Percentiles rank a stretch among this genome's conserved stretches.
Conservation (phyloP, 2,797 vertebrate species). For the Peromyscus aztecus region DNA sequence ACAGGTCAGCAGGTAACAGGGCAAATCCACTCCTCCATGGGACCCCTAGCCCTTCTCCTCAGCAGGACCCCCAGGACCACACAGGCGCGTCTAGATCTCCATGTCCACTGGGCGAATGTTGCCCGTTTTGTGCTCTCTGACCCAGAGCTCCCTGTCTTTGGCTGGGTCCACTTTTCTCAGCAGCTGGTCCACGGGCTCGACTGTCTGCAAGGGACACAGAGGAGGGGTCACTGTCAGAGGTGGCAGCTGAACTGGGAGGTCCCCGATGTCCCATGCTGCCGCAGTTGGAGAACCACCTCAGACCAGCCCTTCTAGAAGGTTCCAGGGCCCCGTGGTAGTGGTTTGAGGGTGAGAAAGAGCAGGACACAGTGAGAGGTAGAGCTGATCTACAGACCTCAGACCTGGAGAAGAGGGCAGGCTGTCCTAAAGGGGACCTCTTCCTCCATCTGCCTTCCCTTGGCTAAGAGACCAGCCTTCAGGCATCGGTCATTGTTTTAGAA, state of each 20-base stretch:
- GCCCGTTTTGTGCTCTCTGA: slow-evolving; percentile 97
- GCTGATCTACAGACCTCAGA: neutral
- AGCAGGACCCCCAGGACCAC: slow-evolving; percentile 71
- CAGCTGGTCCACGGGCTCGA: slow-evolving; percentile 98
- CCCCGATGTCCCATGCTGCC: neutral
- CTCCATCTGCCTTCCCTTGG: neutral
- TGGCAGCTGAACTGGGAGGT: neutral
- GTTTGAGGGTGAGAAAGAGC: fast-evolving
- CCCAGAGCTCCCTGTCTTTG: slow-evolving; percentile 98
- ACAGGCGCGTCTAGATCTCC: slow-evolving; percentile 91
- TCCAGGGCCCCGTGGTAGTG: neutral
- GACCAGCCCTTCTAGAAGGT: neutral
- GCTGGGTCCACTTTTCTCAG: slow-evolving; percentile 96
- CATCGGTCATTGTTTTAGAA: neutral
- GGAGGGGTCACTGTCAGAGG: slow-evolving; percentile 45
- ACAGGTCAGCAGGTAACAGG: slow-evolving; percentile 50
- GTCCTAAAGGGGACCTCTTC: neutral
- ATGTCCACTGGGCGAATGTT: slow-evolving; percentile 96
- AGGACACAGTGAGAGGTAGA: neutral
- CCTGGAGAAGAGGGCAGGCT: neutral
- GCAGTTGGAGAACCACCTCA: fast-evolving
- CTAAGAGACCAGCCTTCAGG: neutral
- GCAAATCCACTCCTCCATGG: neutral
- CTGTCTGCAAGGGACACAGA: slow-evolving; percentile 91
- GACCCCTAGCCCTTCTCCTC: slow-evolving; percentile 31